Base-by-base conservation (phyloP, 2,113 vertebrate species). In the Tupaia chinensis region DNA sequence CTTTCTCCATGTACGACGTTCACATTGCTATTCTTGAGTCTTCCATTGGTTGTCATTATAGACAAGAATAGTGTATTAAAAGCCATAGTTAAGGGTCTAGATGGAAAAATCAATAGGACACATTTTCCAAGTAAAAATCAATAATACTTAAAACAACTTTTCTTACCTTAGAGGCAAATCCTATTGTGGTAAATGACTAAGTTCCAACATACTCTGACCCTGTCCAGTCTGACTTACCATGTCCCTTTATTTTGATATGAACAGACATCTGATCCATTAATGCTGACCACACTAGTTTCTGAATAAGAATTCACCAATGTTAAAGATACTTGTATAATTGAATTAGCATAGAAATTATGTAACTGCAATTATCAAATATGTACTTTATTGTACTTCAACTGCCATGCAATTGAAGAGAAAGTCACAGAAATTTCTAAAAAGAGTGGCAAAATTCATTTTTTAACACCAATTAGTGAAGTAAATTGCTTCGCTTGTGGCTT, bases 31-130 rank as follows among this genome's bases (percentile, higher is more conserved):
- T 72, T 89, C 66, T 73, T 87, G 17, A 79, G 60, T 90, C 68
- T 94, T 66, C 83, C 32, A 27, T 97, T 91, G 79, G 65, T 73
- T 88, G 16, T 80, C 73, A 69, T 74, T 94, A 80, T 58, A 32
- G 76, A 84, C 25, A 72, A 95, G 74, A 93, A 93, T 70, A 69
- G 53, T 72, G 6, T 73, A 97, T 80, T 91, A 94, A 97, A 97
- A 95, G 80, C 29, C n/a, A 74, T 60, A 87, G 68, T 88, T 96
- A 95, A 90, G 53, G 34, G 74, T 84, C 86, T 97, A 73, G 82
- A 94, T 91, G n/a, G 82, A 95, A 97, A 97, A 97, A 98, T 98
- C 97, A 96, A 97, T 98, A 95, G 58, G 83, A 95, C 96, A 97
- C 66, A 78, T 94, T 97, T 97, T 97, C 85, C 68, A 94, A 96